Percentiles rank a stretch among this genome's conserved stretches.
Evolutionary conservation across 2,888 invertebrate genomes (phyloP).

Genomic region (Megamerina dolium): DNA sequence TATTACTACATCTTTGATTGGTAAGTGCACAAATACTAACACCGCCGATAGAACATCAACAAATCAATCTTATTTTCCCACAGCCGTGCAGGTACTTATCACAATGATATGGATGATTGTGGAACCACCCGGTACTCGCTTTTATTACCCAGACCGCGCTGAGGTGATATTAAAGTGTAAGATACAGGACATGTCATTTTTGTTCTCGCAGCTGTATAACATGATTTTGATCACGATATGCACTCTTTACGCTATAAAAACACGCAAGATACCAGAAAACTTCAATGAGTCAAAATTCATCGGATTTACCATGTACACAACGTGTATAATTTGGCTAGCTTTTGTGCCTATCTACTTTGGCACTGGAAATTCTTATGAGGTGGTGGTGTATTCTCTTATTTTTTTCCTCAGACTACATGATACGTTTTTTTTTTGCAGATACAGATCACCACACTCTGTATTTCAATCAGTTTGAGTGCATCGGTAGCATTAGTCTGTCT

Average conservation of each 20-base stretch:
- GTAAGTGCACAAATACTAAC: conserved; percentile 43
- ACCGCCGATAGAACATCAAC: not conserved
- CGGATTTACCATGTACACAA: conserved; percentile 79
- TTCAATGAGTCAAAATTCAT: conserved; percentile 79
- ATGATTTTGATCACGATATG: conserved; percentile 70
- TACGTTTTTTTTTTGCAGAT: conserved; percentile 52
- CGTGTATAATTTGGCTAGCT: conserved; percentile 74
- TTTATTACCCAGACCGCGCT: conserved; percentile 57
- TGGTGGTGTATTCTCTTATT: conserved; percentile 37
- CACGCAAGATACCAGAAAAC: conserved; percentile 74
- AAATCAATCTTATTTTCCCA: no score
- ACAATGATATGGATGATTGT: conserved; percentile 66
- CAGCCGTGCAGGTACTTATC: conserved; percentile 59
- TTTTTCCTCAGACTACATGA: no score
- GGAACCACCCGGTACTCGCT: conserved; percentile 62
- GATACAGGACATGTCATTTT: conserved; percentile 64
- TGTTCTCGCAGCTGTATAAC: conserved; percentile 69
- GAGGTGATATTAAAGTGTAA: conserved; percentile 64
- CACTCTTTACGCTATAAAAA: conserved; percentile 75
- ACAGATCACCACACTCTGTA: conserved; percentile 69
- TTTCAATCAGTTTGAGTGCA: conserved; percentile 71
- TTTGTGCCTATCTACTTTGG: conserved; percentile 77
- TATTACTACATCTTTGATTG: conserved; percentile 54
- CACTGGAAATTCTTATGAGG: conserved; percentile 71
- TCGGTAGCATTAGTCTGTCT: conserved; percentile 68